Evolutionary conservation across 1,140 invertebrate species (phyloP).

Genomic region (Aphaenogaster floridana): DNA sequence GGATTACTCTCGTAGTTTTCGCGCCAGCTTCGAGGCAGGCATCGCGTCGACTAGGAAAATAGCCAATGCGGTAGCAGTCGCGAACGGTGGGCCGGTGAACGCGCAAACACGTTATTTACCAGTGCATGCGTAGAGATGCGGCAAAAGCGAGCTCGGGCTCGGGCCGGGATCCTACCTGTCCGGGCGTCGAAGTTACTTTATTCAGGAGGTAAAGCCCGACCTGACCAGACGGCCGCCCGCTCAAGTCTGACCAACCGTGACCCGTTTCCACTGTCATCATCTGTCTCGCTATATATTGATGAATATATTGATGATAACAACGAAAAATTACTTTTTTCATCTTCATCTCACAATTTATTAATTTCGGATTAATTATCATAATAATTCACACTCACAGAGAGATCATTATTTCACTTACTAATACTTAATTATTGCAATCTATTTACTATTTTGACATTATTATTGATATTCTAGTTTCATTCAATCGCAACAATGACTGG

Average conservation of each 20-base stretch:
- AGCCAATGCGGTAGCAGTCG: constrained; percentile 72
- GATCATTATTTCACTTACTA: neutral
- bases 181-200: constrained; percentile 82
- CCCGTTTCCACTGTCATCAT: neutral
- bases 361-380: neutral
- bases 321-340: neutral
- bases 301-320: neutral
- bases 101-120: constrained; percentile 75
- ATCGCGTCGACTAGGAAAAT: constrained; percentile 49
- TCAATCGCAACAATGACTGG: neutral
- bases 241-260: constrained; percentile 10
- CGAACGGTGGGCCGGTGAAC: constrained; percentile 62
- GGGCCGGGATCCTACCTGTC: constrained; percentile 77
- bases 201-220: constrained; percentile 42
- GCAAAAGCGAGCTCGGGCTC: constrained; percentile 51
- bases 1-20: constrained; percentile 48
- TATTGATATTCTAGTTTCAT: neutral
- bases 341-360: neutral
- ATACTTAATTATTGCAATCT: neutral
- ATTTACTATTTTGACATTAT: neutral
- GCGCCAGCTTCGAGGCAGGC: constrained; percentile 57
- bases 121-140: constrained; percentile 77
- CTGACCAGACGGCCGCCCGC: constrained; percentile 21
- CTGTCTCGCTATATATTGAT: neutral
- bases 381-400: neutral